Base-by-base conservation (phyloP, 2,888 invertebrate genomes). In the Metopia argyrocephala region DNA sequence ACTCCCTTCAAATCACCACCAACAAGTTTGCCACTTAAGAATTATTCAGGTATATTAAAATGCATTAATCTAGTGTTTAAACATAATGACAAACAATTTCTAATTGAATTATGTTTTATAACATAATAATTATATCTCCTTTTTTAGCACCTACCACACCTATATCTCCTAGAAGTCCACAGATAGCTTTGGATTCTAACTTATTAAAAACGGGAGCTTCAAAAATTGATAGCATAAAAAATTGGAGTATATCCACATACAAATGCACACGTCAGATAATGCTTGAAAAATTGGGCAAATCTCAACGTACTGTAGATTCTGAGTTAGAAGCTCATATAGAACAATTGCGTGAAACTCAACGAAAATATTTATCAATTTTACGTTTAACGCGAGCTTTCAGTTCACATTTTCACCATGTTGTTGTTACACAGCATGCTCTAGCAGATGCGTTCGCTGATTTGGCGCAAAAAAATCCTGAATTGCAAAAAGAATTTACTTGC, bases 181-280 rank as follows among this genome's bases (percentile, higher is more conserved):
- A 86, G 45, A 85, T 85, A 74, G 86, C 85, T 3, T 70, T 86
- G 27, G 89, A 89, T 76, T 85, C 87, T 31, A 87, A 87, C 71
- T 83, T 89, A 28, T 84, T 89, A 76, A 86, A 88, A 78, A 88
- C 86, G 57, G 89, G 89, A 74, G 89, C 94, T 23, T 95, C 96
- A 57, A 96, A 97, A 90, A 94, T 99, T 87, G 98, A 98, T 90
- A 94, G 95, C 76, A 92, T 99, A 82, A 97, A 96, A 89, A 97
- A 96, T 89, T 99, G 99, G 99, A 97, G 98, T 83, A 96, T 99
- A 88, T 98, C 98, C 79, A 98, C 98, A 0, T 99, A 98, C 91
- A 99, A 98, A 91, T 99, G 98, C 90, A 99, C 99, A 5, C 96
- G 97, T 87, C 99, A 99, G 90, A 93, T 98, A 79, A 94, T 99